Conservation (phyloP, 1,140 invertebrate species). For the Chlorops oryzae region DNA sequence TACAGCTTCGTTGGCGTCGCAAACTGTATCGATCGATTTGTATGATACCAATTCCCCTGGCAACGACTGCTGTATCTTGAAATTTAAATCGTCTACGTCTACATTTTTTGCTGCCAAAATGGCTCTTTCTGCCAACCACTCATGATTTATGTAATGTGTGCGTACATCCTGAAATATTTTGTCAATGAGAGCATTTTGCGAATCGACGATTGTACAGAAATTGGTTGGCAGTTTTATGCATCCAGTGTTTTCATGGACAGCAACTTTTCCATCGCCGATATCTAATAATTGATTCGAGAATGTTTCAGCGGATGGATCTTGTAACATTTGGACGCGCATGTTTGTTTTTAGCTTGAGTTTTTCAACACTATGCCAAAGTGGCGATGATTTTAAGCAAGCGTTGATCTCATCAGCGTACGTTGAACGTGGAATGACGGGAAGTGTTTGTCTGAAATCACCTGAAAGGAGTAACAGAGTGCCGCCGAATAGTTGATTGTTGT, state of each 20-base stretch:
- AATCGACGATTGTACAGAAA: constrained; percentile 5
- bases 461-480: constrained; percentile 11
- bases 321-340: constrained; percentile 34
- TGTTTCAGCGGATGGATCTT: constrained; percentile 25
- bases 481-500: constrained; percentile 11
- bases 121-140: constrained; percentile 5
- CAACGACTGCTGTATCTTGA: constrained; percentile 30
- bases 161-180: constrained; percentile 6
- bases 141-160: constrained; percentile 11
- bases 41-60: constrained; percentile 30
- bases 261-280: constrained; percentile 22
- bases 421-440: constrained; percentile 12
- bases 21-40: constrained; percentile 43
- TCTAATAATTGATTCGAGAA: constrained; percentile 34
- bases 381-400: constrained; percentile 48
- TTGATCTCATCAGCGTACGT: constrained; percentile 44
- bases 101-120: constrained; percentile 34
- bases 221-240: constrained; percentile 8
- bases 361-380: constrained; percentile 41
- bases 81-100: constrained; percentile 38
- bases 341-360: constrained; percentile 37
- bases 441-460: constrained; percentile 13
- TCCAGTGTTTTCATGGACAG: constrained; percentile 15
- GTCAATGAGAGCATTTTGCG: constrained; percentile 3
- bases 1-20: constrained; percentile 36